Evolutionary conservation across 1,140 invertebrate genomes (phyloP).

Genomic region (Pantala flavescens): DNA sequence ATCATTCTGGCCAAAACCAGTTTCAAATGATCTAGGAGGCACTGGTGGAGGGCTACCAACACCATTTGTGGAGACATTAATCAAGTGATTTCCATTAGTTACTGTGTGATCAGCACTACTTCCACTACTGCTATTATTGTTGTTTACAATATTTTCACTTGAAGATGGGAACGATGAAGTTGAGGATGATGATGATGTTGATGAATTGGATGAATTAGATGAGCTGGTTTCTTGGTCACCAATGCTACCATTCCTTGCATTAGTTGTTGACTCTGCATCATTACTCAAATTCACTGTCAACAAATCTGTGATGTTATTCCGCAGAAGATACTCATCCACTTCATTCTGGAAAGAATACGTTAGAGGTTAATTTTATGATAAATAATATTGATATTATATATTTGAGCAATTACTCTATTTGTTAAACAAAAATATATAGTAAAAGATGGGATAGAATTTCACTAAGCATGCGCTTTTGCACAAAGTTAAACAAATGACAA

Average conservation of each 20-base stretch:
- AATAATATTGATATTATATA: neutral
- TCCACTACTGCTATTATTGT: constrained; percentile 18
- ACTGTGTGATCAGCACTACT: neutral
- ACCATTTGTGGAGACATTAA: constrained; percentile 13
- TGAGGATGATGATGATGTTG: constrained; percentile 21
- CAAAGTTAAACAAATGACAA: too few species aligned
- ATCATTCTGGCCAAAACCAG: constrained; percentile 12
- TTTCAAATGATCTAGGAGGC: constrained; percentile 50
- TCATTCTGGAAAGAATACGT: constrained; percentile 34
- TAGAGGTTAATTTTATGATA: neutral
- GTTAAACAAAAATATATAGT: too few species aligned
- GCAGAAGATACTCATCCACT: constrained; percentile 37
- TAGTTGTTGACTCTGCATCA: neutral
- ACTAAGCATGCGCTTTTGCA: too few species aligned
- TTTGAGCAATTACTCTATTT: constrained; percentile 11
- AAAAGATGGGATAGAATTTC: too few species aligned
- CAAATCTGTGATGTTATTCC: constrained; percentile 41
- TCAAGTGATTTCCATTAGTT: neutral
- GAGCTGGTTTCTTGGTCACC: neutral
- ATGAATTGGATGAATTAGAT: constrained; percentile 15
- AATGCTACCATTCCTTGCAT: constrained; percentile 3
- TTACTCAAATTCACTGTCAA: constrained; percentile 30
- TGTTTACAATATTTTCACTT: constrained; percentile 24
- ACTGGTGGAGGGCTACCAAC: constrained; percentile 46
- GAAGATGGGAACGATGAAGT: constrained; percentile 21